Percentiles rank a stretch among this genome's conserved stretches.
phyloP scores from a whole-genome alignment of 2,113 vertebrate genomes.

The Pardalotus punctatus region DNA sequence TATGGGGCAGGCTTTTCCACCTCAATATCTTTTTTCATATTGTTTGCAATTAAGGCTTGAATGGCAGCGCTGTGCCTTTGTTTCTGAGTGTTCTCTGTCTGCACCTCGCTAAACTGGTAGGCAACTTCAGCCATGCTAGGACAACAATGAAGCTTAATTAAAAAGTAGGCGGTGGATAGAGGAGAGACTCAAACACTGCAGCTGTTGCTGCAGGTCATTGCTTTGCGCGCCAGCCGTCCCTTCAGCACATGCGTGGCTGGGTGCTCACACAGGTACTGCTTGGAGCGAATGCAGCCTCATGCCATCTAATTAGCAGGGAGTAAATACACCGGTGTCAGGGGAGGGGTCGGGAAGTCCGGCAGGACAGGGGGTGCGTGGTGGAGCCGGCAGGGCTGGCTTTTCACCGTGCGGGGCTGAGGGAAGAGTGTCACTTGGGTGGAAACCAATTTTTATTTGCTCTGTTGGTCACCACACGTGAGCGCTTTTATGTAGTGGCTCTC shows the following conservation, averaged over 20 bases:
- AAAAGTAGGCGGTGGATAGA: background rate
- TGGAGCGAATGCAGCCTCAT: background rate
- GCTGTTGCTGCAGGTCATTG: background rate
- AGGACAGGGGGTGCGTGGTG: background rate
- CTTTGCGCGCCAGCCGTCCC: background rate
- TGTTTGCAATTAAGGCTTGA: background rate
- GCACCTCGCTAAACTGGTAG: background rate
- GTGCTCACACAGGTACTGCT: background rate
- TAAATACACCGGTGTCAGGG: background rate
- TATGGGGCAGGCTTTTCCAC: background rate
- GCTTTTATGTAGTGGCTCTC: background rate
- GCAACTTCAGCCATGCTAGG: background rate
- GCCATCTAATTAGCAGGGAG: background rate
- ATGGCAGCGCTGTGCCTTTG: fast-evolving
- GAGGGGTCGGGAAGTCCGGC: background rate
- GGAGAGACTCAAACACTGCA: background rate
- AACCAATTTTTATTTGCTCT: background rate
- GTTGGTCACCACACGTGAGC: fast-evolving
- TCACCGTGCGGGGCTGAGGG: background rate
- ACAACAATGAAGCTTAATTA: background rate
- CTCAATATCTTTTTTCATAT: fast-evolving
- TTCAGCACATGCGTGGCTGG: fast-evolving
- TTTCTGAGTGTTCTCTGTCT: background rate
- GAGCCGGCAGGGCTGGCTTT: fast-evolving
- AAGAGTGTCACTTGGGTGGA: background rate